Evolutionary conservation across 2,888 invertebrate genomes (phyloP).

Genomic region (Nemapogon koenigi): DNA sequence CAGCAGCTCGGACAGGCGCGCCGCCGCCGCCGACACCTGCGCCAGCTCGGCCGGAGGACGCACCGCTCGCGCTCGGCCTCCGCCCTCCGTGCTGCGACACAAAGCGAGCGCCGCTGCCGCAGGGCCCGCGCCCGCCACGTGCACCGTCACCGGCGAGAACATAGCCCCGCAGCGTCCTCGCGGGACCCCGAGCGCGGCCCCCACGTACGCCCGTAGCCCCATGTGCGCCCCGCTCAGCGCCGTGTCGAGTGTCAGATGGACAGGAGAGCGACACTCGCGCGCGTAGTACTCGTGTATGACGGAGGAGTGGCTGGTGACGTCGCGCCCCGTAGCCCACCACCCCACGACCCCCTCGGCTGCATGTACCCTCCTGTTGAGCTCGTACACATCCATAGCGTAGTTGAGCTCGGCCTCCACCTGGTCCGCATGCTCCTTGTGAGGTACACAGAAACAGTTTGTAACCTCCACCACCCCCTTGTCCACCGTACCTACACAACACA

Average conservation of each 20-base stretch:
- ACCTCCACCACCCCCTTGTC: conserved; percentile 96
- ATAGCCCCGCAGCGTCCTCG: conserved; percentile 91
- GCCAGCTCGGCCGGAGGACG: conserved; percentile 1
- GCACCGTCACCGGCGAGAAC: conserved; percentile 95
- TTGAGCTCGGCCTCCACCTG: conserved; percentile 97
- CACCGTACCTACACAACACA: conserved; percentile 79
- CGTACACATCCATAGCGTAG: conserved; percentile 95
- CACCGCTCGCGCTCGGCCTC: background rate
- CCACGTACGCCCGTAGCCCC: conserved; percentile 93
- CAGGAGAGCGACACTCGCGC: conserved; percentile 91
- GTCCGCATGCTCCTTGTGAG: conserved; percentile 97
- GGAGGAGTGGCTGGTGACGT: conserved; percentile 96
- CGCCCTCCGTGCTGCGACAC: background rate
- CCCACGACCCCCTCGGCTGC: conserved; percentile 92
- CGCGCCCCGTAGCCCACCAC: conserved; percentile 98
- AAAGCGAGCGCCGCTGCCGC: conserved; percentile 64
- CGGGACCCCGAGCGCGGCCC: conserved; percentile 93
- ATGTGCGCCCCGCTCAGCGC: conserved; percentile 86
- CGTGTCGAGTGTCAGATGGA: conserved; percentile 96
- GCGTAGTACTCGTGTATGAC: conserved; percentile 98
- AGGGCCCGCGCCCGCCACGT: conserved; percentile 89
- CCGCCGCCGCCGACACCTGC: conserved; percentile 87
- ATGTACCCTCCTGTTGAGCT: conserved; percentile 92
- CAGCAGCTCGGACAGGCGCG: conserved; percentile 76
- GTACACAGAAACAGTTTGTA: conserved; percentile 98